Base-by-base conservation (phyloP, 2,113 vertebrate species). In the Pachycephala philippinensis region DNA sequence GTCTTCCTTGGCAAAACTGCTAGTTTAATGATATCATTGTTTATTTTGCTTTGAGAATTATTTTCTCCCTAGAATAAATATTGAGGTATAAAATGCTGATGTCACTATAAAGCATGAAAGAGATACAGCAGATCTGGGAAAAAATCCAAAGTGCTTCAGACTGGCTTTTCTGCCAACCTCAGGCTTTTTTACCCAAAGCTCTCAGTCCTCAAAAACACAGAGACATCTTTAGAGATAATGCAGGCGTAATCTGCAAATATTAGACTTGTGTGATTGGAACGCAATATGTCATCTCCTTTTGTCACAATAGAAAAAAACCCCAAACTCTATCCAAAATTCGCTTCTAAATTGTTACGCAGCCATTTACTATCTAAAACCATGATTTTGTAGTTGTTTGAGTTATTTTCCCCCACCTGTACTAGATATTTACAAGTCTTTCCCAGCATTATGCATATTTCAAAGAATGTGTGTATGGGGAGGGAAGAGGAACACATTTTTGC, bases 1-100 rank as follows among this genome's bases (percentile, higher is more conserved):
- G 18, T 88, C n/a, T 91, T 52, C 27, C 54, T 56, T 57, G 68
- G 52, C 37, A 87, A 44, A 90, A 31, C 85, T 96, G 44, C 52
- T 84, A 85, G 63, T 94, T 95, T 94, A 97, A 95, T 97, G 65
- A 95, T 93, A 94, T 85, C n/a, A 94, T 85, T 97, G 90, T 97
- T 96, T 97, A 90, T 97, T 96, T 97, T 95, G 27, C 37, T 94
- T 91, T 95, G 59, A 96, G 90, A 97, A 95, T 96, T 88, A 95
- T 89, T 96, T 97, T 93, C 91, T 80, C 22, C 28, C 84, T 89
- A 83, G 68, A 97, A 97, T 97, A 98, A 98, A 98, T 97, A 97
- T 89, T 96, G 68, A 96, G 90, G 56, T 87, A 90, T 82, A 95
- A 97, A 97, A 93, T 92, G 74, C 74, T 98, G 95, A 97, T 97